Conservation (phyloP, 2,113 vertebrate species). For the Epinephelus fuscoguttatus region DNA sequence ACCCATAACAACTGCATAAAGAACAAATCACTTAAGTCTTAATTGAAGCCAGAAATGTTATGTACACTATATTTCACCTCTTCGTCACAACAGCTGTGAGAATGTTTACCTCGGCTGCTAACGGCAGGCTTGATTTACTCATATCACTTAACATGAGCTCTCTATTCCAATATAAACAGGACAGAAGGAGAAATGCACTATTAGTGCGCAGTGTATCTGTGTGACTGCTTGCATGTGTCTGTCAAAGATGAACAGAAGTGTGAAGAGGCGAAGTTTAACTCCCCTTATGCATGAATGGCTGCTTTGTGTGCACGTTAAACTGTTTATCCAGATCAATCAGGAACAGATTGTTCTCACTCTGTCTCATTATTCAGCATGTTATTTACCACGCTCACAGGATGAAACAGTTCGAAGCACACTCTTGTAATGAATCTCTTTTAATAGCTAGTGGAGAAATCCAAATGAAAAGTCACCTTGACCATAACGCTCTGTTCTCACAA, state of each 20-base stretch:
- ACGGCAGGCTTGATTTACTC: background rate
- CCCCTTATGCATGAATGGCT: background rate
- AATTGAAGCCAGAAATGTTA: background rate
- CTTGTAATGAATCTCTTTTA: background rate
- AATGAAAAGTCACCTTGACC: background rate
- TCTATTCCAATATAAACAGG: background rate
- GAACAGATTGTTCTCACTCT: conserved; percentile 9
- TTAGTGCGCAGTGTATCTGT: background rate
- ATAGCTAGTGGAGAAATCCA: background rate
- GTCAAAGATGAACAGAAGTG: background rate
- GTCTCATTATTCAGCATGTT: background rate
- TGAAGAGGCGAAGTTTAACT: background rate
- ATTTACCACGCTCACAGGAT: background rate
- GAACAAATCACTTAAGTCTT: background rate
- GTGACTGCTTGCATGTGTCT: background rate
- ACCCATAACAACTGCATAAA: conserved; percentile 32
- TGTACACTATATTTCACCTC: background rate
- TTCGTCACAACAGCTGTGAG: conserved; percentile 12
- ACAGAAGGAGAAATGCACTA: background rate
- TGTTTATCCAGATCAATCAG: background rate
- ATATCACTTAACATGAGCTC: background rate
- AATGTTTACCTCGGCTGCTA: background rate
- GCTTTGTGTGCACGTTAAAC: background rate
- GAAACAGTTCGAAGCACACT: background rate
- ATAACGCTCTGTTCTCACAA: conserved; percentile 48